Evolutionary conservation across 2,888 invertebrate species (phyloP).

Genomic region (Tipula unca): DNA sequence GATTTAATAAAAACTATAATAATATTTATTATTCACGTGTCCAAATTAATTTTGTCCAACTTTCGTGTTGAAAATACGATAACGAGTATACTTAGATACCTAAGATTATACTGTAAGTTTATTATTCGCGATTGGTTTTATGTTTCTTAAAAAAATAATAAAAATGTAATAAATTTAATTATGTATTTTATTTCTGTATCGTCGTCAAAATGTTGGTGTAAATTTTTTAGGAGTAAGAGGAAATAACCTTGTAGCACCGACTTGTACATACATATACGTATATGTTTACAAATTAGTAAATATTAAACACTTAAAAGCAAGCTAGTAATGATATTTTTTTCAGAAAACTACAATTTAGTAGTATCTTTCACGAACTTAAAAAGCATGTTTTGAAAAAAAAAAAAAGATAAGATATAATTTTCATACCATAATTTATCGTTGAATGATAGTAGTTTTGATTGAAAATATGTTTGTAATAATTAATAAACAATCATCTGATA

Average conservation of each 20-base stretch:
- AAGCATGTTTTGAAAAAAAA: neutral
- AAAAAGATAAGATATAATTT: neutral
- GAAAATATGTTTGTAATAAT: neutral
- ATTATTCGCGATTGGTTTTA: too few relatives aligned
- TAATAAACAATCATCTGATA: too few relatives aligned
- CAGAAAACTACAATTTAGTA: neutral
- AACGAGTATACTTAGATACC: too few relatives aligned
- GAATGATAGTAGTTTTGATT: neutral
- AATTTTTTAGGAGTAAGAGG: neutral
- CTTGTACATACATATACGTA: neutral
- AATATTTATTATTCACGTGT: too few relatives aligned
- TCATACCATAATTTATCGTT: neutral
- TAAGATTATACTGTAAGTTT: neutral
- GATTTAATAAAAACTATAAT: neutral
- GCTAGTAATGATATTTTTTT: neutral
- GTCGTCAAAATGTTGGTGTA: neutral
- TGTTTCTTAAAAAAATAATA: neutral
- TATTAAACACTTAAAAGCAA: neutral
- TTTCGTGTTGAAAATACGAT: too few relatives aligned
- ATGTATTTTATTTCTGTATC: neutral
- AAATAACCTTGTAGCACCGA: neutral
- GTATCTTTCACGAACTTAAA: neutral
- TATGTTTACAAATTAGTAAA: neutral
- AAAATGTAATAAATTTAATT: neutral
- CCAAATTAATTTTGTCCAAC: too few relatives aligned